Conservation (phyloP, 2,888 invertebrate genomes). For the Parnassius glacialis region DNA sequence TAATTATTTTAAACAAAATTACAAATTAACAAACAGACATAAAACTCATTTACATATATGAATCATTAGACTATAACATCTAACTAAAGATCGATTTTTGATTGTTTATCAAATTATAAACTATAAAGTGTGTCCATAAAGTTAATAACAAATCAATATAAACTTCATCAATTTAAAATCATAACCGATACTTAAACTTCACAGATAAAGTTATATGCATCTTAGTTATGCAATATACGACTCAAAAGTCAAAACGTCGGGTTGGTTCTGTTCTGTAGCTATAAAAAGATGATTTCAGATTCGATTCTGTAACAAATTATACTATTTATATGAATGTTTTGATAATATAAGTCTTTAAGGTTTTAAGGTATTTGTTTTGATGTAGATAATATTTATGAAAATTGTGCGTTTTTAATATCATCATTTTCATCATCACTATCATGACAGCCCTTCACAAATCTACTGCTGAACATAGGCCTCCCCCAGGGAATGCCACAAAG, state of each 20-base stretch:
- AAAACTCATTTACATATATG: constrained; percentile 11
- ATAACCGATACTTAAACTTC: constrained; percentile 9
- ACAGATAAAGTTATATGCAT: constrained; percentile 12
- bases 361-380: no score
- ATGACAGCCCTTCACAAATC: no score
- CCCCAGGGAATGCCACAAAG: no score
- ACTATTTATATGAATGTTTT: no score
- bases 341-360: no score
- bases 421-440: no score
- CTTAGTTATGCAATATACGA: constrained; percentile 5
- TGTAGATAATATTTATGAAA: no score
- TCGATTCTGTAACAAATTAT: no score
- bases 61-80: constrained; percentile 10
- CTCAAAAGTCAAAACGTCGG: neutral
- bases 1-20: constrained; percentile 14
- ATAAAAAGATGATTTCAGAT: no score
- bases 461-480: no score
- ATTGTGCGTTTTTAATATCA: no score
- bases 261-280: no score
- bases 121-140: constrained; percentile 23
- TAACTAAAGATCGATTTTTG: constrained; percentile 13
- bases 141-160: constrained; percentile 22
- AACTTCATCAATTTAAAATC: constrained; percentile 21
- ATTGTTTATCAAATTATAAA: constrained; percentile 27
- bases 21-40: constrained; percentile 14